Evolutionary conservation across 2,797 vertebrate genomes (phyloP).

Genomic region (Vespertilio murinus): DNA sequence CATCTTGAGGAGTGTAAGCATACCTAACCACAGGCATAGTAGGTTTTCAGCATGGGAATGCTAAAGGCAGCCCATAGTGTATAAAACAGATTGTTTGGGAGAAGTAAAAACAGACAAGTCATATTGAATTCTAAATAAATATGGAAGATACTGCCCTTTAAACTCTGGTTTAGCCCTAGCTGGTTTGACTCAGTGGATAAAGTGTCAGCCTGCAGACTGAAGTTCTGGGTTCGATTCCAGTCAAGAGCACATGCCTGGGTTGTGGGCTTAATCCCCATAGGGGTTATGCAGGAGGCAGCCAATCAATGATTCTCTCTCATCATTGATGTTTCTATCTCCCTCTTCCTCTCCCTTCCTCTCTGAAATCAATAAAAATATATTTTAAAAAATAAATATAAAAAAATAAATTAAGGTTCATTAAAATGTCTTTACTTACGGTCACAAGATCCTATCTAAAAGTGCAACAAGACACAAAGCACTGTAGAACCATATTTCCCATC

Average conservation of each 20-base stretch:
- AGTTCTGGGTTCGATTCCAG: no score
- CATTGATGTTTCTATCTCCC: no score
- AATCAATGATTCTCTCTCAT: no score
- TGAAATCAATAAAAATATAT: no score
- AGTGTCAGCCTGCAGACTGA: no score
- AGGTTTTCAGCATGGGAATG: neutral
- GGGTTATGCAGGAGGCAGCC: no score
- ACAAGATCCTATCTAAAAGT: slow-evolving; percentile 22
- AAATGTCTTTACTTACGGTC: slow-evolving; percentile 14
- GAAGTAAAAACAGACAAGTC: slow-evolving; percentile 26
- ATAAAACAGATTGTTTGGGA: slow-evolving; percentile 28
- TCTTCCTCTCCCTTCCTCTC: no score
- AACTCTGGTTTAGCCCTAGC: neutral
- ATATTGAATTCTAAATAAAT: slow-evolving; percentile 18
- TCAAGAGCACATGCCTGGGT: no score
- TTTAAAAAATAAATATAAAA: neutral
- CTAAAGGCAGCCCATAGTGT: neutral
- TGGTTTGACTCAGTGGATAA: no score
- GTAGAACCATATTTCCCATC: neutral
- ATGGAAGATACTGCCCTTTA: slow-evolving; percentile 38
- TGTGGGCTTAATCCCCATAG: no score
- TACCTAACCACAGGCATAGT: neutral
- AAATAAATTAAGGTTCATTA: slow-evolving; percentile 43
- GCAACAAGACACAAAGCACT: neutral
- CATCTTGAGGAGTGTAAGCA: neutral